These are phyloP conservation scores for Vireo altiloquus DNA, from an alignment of 2,113 vertebrate species.

Conservation along the genomic window DNA sequence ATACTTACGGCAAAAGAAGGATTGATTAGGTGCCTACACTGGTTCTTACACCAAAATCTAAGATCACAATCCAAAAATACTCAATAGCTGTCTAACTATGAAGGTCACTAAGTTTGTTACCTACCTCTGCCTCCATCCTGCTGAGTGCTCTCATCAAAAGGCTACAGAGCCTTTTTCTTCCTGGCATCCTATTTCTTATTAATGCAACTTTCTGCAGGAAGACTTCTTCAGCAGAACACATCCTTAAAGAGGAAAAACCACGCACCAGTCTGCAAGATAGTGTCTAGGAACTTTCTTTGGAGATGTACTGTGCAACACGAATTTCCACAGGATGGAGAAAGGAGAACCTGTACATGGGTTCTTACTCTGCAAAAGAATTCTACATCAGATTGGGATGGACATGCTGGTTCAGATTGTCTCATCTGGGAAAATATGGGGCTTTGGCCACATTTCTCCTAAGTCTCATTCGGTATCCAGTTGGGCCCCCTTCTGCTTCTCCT, in stretches of 20 bases:
- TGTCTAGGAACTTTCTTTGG: not conserved
- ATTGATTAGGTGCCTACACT: not conserved
- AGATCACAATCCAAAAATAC: not conserved
- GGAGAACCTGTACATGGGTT: rapidly evolving
- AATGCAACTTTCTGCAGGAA: not conserved
- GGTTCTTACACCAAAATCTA: not conserved
- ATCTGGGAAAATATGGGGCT: not conserved
- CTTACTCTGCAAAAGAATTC: not conserved
- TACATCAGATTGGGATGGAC: not conserved
- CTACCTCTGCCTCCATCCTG: not conserved
- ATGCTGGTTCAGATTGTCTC: not conserved
- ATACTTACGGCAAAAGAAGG: not conserved
- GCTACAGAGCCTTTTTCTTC: not conserved
- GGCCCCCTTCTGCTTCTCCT: not conserved
- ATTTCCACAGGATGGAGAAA: not conserved
- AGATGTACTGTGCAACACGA: not conserved
- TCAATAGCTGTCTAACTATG: not conserved
- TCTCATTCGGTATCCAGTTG: not conserved
- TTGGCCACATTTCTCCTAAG: not conserved
- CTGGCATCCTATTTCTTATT: not conserved
- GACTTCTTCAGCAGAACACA: not conserved
- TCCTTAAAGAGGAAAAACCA: not conserved
- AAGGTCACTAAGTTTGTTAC: not conserved
- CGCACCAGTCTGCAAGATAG: not conserved
- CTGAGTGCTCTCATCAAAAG: rapidly evolving